phyloP scores from a whole-genome alignment of 2,888 invertebrate genomes.

The Allophyes oxyacanthae region DNA sequence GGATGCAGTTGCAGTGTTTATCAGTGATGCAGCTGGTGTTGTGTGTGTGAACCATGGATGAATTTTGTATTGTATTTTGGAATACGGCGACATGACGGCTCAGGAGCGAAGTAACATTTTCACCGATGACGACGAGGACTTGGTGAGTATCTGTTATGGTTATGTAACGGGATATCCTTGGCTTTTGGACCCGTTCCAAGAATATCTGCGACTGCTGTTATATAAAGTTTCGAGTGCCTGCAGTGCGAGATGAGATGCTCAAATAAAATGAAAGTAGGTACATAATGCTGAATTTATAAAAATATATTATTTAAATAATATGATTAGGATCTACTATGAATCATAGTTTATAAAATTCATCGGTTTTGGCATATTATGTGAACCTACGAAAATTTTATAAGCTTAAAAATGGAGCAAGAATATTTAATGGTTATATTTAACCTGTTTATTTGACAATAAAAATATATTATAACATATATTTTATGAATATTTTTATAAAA shows the following conservation, averaged over 20 bases:
- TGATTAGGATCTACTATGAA: no score
- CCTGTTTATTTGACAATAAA: no score
- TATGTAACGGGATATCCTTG: slow-evolving; percentile 70
- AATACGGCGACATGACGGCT: slow-evolving; percentile 79
- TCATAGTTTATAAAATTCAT: no score
- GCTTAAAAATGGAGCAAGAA: no score
- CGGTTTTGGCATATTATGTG: no score
- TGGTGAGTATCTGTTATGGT: slow-evolving; percentile 73
- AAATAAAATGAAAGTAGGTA: slow-evolving; percentile 38
- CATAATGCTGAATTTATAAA: slow-evolving; percentile 10
- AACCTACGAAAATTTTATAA: no score
- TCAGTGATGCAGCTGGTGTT: slow-evolving; percentile 72
- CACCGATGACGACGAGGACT: slow-evolving; percentile 83
- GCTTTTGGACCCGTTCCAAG: slow-evolving; percentile 72
- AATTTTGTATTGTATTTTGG: slow-evolving; percentile 67
- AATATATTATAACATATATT: no score
- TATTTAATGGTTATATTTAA: no score
- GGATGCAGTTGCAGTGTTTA: slow-evolving; percentile 85
- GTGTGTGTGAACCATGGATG: slow-evolving; percentile 81
- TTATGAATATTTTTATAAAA: no score
- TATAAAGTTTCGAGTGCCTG: slow-evolving; percentile 67
- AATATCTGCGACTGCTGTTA: slow-evolving; percentile 57
- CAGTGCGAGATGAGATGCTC: slow-evolving; percentile 53
- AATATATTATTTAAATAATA: no score
- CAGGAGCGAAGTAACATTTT: slow-evolving; percentile 84